phyloP scores from a whole-genome alignment of 2,888 invertebrate genomes.

The Andrena fulva region DNA sequence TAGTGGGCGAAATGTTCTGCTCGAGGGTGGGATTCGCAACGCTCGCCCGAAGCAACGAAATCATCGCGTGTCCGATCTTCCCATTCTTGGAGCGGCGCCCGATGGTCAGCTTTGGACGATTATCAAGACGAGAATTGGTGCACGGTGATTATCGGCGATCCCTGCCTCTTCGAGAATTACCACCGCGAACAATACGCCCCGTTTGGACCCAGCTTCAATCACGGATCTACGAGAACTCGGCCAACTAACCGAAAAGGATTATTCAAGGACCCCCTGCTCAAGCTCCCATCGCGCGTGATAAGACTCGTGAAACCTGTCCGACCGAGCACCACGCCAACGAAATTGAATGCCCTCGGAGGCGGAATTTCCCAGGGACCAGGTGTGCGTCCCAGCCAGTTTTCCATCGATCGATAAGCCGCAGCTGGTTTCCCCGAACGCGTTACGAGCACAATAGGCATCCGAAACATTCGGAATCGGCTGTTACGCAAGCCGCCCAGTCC shows the following conservation, averaged over 20 bases:
- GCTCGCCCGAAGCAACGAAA: slow-evolving; percentile 7
- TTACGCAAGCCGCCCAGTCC: slow-evolving; percentile 39
- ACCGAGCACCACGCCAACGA: neutral
- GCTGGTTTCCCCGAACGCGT: neutral
- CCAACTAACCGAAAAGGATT: neutral
- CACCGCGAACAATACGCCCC: neutral
- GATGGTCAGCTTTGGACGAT: slow-evolving; percentile 46
- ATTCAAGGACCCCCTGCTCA: neutral
- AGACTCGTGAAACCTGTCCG: neutral
- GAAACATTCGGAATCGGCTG: slow-evolving; percentile 38
- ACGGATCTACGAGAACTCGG: too few species aligned
- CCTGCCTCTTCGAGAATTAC: neutral
- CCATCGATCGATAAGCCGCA: slow-evolving; percentile 8
- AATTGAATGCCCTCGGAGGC: neutral
- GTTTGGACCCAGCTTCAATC: neutral
- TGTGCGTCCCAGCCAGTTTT: too few species aligned
- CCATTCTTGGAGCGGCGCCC: slow-evolving; percentile 54
- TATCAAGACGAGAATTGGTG: slow-evolving; percentile 54
- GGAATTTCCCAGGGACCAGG: neutral
- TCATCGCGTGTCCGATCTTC: slow-evolving; percentile 15
- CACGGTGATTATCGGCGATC: slow-evolving; percentile 22
- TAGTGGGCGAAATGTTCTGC: neutral
- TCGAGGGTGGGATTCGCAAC: slow-evolving; percentile 5
- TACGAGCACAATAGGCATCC: slow-evolving; percentile 50
- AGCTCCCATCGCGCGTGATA: neutral